These are phyloP conservation scores for Epinephelus moara DNA, from an alignment of 2,113 vertebrate species.

Conservation along the genomic window DNA sequence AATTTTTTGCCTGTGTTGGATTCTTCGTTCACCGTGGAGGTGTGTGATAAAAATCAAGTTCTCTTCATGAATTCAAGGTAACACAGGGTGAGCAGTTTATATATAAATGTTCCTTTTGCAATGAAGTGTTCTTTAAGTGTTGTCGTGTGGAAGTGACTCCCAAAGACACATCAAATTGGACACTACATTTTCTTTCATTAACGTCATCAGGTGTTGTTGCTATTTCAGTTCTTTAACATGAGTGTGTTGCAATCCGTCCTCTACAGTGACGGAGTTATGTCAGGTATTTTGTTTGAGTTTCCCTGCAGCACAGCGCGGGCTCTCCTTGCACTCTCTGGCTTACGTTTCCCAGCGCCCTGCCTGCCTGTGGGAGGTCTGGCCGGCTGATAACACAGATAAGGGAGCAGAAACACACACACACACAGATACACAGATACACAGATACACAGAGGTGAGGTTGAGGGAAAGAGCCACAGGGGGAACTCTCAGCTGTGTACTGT, in stretches of 20 bases:
- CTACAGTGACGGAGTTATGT: background rate
- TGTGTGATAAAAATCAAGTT: no score
- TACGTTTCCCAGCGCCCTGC: conserved; percentile 33
- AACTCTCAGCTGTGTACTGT: conserved; percentile 74
- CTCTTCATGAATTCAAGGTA: no score
- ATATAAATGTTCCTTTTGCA: no score
- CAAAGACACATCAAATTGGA: background rate
- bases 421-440: background rate
- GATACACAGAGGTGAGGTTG: background rate
- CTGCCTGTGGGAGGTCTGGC: conserved; percentile 39
- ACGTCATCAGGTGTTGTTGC: background rate
- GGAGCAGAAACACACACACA: conserved; percentile 25
- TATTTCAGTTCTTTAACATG: background rate
- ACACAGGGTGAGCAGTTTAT: no score
- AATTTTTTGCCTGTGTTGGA: no score
- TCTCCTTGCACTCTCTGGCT: conserved; percentile 31
- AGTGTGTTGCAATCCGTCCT: background rate
- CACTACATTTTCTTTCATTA: background rate
- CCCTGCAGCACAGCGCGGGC: background rate
- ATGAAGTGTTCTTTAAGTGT: background rate
- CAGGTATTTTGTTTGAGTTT: conserved; percentile 16
- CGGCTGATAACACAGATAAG: conserved; percentile 68
- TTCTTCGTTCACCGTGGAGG: no score
- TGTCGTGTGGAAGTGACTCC: background rate
- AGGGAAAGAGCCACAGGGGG: conserved; percentile 58